Evolutionary conservation across 1,140 invertebrate genomes (phyloP).

Genomic region (Drosophila nigrodunni): DNA sequence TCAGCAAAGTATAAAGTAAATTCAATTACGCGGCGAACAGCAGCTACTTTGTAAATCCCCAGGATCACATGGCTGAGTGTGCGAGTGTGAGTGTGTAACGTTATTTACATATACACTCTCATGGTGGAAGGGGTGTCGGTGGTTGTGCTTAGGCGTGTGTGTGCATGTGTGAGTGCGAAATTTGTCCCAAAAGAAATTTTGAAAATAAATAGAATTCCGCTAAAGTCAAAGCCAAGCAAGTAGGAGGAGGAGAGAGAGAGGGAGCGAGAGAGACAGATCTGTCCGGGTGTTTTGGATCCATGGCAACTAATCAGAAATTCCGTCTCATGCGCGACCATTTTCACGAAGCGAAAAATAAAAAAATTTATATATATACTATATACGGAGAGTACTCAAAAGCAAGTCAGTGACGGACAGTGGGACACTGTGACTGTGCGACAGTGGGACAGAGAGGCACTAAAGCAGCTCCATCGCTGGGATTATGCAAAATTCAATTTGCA

Average conservation of each 20-base stretch:
- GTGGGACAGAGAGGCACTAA: conserved; percentile 6
- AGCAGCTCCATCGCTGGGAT: conserved; percentile 67
- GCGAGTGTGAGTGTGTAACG: conserved; percentile 12
- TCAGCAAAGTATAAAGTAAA: conserved; percentile 82
- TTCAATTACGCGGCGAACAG: conserved; percentile 76
- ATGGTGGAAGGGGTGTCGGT: conserved; percentile 28
- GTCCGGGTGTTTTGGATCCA: conserved; percentile 48
- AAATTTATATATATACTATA: conserved; percentile 12
- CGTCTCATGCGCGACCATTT: conserved; percentile 75
- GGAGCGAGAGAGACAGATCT: conserved; percentile 1
- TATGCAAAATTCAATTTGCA: conserved; percentile 84
- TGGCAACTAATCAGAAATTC: conserved; percentile 82
- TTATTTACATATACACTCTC: too few species aligned
- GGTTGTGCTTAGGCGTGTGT: conserved; percentile 14
- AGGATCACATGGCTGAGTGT: conserved; percentile 67
- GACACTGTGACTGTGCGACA: background rate
- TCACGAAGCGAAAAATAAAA: conserved; percentile 42
- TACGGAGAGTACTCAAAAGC: conserved; percentile 33
- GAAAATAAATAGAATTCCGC: conserved; percentile 81
- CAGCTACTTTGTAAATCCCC: conserved; percentile 76
- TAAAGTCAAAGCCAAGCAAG: conserved; percentile 78
- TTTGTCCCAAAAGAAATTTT: conserved; percentile 72
- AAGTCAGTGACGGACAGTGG: conserved; percentile 13
- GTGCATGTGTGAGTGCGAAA: conserved; percentile 55
- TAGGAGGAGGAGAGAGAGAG: conserved; percentile 33